A percentile compares a stretch with the other conserved stretches of the same genome.
Evolutionary conservation across 2,888 invertebrate genomes (phyloP).

Genomic region (Callimorpha dominula): DNA sequence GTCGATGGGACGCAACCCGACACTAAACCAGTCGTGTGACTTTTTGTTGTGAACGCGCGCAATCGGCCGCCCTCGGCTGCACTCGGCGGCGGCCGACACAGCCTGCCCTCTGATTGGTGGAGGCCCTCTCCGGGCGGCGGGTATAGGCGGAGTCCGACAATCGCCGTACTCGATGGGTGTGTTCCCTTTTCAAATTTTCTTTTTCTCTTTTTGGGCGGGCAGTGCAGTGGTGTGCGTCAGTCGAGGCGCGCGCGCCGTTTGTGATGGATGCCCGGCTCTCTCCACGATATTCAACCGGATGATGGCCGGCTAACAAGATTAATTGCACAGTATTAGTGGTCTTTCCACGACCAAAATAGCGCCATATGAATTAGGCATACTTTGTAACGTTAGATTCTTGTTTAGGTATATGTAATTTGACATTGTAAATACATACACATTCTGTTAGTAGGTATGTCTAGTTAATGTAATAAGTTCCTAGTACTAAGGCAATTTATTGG

Average conservation of each 20-base stretch:
- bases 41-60: slow-evolving; percentile 84
- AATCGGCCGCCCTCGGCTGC: slow-evolving; percentile 75
- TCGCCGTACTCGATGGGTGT: slow-evolving; percentile 73
- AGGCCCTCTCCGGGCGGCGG: slow-evolving; percentile 66
- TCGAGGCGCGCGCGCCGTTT: slow-evolving; percentile 76
- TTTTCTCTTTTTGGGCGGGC: slow-evolving; percentile 85
- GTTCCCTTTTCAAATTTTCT: slow-evolving; percentile 84
- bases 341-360: slow-evolving; percentile 47
- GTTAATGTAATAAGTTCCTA: background rate
- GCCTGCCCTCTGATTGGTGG: slow-evolving; percentile 62
- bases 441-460: background rate
- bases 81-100: slow-evolving; percentile 65
- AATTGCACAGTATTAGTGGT: slow-evolving; percentile 52
- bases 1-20: slow-evolving; percentile 86
- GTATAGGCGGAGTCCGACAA: slow-evolving; percentile 66
- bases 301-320: slow-evolving; percentile 49
- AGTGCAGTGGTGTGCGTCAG: slow-evolving; percentile 82
- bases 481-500: background rate
- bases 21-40: slow-evolving; percentile 85
- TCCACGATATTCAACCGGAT: slow-evolving; percentile 56
- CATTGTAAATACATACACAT: slow-evolving; percentile 25
- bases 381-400: slow-evolving; percentile 13
- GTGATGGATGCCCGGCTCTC: slow-evolving; percentile 79
- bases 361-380: slow-evolving; percentile 41
- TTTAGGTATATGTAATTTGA: slow-evolving; percentile 6